A percentile compares a stretch with the other conserved stretches of the same genome.
These are phyloP conservation scores for Lagria hirta DNA, from an alignment of 2,888 invertebrate species.

Conservation along the genomic window DNA sequence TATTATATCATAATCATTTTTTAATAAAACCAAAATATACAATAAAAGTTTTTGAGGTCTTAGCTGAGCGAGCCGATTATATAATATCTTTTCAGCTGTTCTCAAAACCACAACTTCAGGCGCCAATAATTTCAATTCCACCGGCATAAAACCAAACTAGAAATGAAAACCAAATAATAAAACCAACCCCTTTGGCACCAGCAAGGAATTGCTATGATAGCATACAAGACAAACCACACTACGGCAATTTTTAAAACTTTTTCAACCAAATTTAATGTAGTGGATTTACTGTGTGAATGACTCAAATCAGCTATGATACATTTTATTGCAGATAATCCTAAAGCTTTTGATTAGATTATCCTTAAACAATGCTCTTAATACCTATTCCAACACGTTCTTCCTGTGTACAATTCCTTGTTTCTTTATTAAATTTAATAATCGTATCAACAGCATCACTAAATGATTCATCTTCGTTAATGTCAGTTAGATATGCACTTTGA, in stretches of 20 bases:
- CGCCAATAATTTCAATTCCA: no score
- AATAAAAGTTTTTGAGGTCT: no score
- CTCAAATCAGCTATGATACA: conserved; percentile 52
- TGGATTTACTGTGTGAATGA: conserved; percentile 36
- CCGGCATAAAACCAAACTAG: no score
- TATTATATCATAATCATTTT: no score
- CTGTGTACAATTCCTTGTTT: conserved; percentile 54
- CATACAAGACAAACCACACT: conserved; percentile 55
- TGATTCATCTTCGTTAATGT: conserved; percentile 50
- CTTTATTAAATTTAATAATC: conserved; percentile 46
- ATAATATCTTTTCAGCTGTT: no score
- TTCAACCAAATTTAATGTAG: conserved; percentile 31
- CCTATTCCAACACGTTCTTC: conserved; percentile 55
- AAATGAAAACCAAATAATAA: no score
- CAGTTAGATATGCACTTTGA: conserved; percentile 52
- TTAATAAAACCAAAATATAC: no score
- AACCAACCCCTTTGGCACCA: conserved; percentile 57
- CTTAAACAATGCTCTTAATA: conserved; percentile 1
- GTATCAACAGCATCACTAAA: conserved; percentile 48
- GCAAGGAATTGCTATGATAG: conserved; percentile 54
- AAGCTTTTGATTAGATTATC: conserved; percentile 1
- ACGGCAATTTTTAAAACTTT: conserved; percentile 47
- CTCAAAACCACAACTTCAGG: no score
- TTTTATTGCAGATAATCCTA: conserved; percentile 23
- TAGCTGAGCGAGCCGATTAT: no score